A percentile compares a stretch with the other conserved stretches of the same genome.
These are phyloP conservation scores for Oncopodura yosiiana DNA, from an alignment of 1,140 invertebrate species.

Conservation along the genomic window DNA sequence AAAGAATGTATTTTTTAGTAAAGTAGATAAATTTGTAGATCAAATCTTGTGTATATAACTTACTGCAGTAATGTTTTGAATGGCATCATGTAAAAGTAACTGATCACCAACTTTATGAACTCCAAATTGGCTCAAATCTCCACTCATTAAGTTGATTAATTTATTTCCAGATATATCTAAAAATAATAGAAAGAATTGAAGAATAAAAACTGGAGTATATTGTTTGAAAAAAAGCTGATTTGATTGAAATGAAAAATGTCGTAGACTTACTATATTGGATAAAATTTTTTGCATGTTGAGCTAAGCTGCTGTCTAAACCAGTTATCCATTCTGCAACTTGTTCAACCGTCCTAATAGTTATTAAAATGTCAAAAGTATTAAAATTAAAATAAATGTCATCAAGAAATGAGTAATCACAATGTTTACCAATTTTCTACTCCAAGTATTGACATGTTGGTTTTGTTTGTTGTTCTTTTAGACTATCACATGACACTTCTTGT, in stretches of 20 bases:
- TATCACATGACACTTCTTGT: neutral
- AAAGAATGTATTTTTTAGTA: neutral
- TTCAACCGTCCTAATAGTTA: conserved; percentile 13
- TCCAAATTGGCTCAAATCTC: conserved; percentile 21
- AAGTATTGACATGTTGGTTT: neutral
- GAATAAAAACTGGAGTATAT: conserved; percentile 16
- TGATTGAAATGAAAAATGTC: neutral
- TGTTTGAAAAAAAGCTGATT: conserved; percentile 12
- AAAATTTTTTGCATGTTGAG: neutral
- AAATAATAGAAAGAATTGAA: conserved; percentile 19
- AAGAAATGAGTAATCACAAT: neutral
- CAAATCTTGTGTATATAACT: neutral
- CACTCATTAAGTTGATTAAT: conserved; percentile 28
- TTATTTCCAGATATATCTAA: conserved; percentile 8
- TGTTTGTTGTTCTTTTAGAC: neutral
- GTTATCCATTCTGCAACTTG: conserved; percentile 30
- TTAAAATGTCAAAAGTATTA: neutral
- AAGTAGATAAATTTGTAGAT: neutral
- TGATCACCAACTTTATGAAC: conserved; percentile 32
- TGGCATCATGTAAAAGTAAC: conserved; percentile 29
- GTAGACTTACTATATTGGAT: neutral
- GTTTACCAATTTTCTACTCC: neutral
- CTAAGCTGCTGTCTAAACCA: conserved; percentile 4
- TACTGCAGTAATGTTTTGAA: conserved; percentile 22
- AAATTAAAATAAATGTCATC: neutral